Base-by-base conservation (phyloP, 2,888 invertebrate genomes). In the Synanthedon vespiformis region DNA sequence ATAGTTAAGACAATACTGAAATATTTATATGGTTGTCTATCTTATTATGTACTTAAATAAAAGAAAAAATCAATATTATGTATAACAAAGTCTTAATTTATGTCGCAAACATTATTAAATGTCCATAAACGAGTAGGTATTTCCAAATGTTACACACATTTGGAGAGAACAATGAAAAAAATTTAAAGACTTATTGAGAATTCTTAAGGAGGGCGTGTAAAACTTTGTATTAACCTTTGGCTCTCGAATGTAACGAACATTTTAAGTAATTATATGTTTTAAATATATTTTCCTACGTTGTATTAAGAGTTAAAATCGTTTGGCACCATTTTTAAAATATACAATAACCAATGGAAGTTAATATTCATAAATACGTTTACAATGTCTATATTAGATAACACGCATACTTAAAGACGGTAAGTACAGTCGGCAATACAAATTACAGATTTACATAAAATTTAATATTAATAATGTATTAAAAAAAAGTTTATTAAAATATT, bases 281-380 rank as follows among this genome's bases (percentile, higher is more conserved):
- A 44, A n/a, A 44, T 44, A 44, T 34, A 10, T 34, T 34, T 34
- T 34, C 34, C 34, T 34, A 2, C 44, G n/a, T 44, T 13, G 44
- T 44, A n/a, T 4, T 12, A 44, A 44, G 8, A 44, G 44, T n/a
- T n/a, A 13, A 44, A 44, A n/a, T 44, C 13, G 44, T 44, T n/a
- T 44, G n/a, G 14, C 44, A 44, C 11, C n/a, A 13, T 14, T 44
- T 44, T 8, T 44, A 44, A 44, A 14, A 13, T 44, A 44, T 13
- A 48, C 48, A 48, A 48, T 18, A 18, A 48, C 16, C 44, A 14
- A 14, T 44, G 40, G 50, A n/a, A 48, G 51, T 52, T 47, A 50
- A 51, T 55, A 55, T 55, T 55, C 53, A 55, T 53, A 53, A 50
- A 47, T 4, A 2, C 40, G 47, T 48, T 51, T 53, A 51, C 51